Evolutionary conservation across 2,113 vertebrate genomes (phyloP).

Genomic region (Grantiella picta): DNA sequence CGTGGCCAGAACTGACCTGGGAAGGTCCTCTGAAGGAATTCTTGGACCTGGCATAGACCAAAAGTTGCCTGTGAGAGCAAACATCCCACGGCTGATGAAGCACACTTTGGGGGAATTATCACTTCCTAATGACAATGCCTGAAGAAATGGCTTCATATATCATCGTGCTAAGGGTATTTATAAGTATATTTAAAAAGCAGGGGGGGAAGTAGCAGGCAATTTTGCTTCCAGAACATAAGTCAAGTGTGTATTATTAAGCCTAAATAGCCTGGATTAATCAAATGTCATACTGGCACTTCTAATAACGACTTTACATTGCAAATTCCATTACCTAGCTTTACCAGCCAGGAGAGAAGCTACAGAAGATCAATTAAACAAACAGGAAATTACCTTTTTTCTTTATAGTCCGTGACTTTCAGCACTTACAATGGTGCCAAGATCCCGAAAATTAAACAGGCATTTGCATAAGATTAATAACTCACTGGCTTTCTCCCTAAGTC

Average conservation of each 20-base stretch:
- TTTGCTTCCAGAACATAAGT: slow-evolving; percentile 43
- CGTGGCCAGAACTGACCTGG: background rate
- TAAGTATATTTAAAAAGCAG: slow-evolving; percentile 7
- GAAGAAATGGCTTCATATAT: background rate
- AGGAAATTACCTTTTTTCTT: slow-evolving; percentile 58
- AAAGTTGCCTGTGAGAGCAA: background rate
- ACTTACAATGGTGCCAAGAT: slow-evolving; percentile 6
- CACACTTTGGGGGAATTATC: background rate
- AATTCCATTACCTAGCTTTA: slow-evolving; percentile 56
- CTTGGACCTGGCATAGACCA: background rate
- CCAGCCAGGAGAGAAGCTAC: slow-evolving; percentile 54
- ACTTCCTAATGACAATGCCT: background rate
- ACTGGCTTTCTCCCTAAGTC: background rate
- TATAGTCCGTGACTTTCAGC: slow-evolving; percentile 20
- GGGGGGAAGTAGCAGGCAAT: slow-evolving; percentile 5
- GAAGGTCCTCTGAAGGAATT: background rate
- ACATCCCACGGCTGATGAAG: background rate
- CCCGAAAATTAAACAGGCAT: slow-evolving; percentile 36
- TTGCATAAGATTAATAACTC: slow-evolving; percentile 52
- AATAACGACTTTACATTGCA: slow-evolving; percentile 47
- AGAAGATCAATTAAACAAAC: slow-evolving; percentile 66
- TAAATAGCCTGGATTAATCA: slow-evolving; percentile 67
- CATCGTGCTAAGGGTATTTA: background rate
- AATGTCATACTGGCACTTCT: slow-evolving; percentile 66
- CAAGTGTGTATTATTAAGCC: slow-evolving; percentile 46